Evolutionary conservation across 30 jellyfish, hydroid and myxozoan species (phyloP), one percentile per base, ranked within the genome.

Genomic region (Hydractinia symbiolongicarpus): DNA sequence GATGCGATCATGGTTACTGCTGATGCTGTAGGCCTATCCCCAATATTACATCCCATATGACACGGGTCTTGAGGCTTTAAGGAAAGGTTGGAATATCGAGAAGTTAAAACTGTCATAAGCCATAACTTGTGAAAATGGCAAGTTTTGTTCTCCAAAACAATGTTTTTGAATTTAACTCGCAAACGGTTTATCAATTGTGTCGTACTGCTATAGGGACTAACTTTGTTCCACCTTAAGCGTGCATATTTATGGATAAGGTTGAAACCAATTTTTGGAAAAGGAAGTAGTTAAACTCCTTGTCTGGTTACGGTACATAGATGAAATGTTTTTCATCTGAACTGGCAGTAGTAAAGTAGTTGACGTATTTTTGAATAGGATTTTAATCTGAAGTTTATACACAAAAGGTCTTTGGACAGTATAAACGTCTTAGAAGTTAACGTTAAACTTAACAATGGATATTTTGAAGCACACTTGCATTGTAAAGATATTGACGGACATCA

Each of bases 171-270:
- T 73, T 73, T 73, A 52, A 50, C 21, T 11, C 72, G 15, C 15
- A 14, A 11, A 17, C 16, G 21, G 2, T 16, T 73, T 20, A 10
- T 9, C 82, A 73, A 50, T 17, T 49, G 7, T 73, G 75, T 16
- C 75, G 82, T 11, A 73, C 82, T 8, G 82, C 82, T 13, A 73
- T 73, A 52, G 82, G 82, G 75, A 73, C 82, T 11, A 73, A 50
- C 2, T 73, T 73, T 50, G 1, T 79, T 1, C 73, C 82, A 11
- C 17, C 53, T 67, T 67, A 67, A 1, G 78, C 78, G 40, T 40
- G 50, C 78, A 67, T 67, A 11, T 67, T 15, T 19, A 67, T 67
- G 4, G 11, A 40, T 67, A 52, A 15, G 14, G 50, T 67, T 10
- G 78, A 67, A 20, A 52, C 1, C 17, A 3, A 67, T 11, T 30